Conservation (phyloP, 2,797 vertebrate genomes). For the Mycteria americana region DNA sequence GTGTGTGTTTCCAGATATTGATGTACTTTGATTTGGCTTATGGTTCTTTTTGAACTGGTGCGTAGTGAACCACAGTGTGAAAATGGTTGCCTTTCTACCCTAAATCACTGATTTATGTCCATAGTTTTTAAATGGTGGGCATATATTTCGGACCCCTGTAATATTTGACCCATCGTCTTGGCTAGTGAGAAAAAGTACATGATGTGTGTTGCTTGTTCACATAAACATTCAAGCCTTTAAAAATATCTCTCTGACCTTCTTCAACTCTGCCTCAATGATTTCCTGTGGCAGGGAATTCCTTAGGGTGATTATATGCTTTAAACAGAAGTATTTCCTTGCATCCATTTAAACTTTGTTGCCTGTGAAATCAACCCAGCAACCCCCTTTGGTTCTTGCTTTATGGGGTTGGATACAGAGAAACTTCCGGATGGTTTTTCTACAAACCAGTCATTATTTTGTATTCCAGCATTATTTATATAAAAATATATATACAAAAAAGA, state of each 20-base stretch:
- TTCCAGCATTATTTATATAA: not conserved
- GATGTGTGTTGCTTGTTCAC: not conserved
- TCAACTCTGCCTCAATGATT: conserved; percentile 20
- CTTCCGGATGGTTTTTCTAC: not conserved
- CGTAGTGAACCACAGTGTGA: not conserved
- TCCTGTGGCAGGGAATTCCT: conserved; percentile 57
- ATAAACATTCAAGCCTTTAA: not conserved
- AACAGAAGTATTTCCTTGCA: conserved; percentile 49
- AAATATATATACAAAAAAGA: not conserved
- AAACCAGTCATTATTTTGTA: conserved; percentile 31
- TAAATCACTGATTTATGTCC: not conserved
- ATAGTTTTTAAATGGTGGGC: not conserved
- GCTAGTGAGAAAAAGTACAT: not conserved
- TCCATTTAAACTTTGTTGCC: conserved; percentile 47
- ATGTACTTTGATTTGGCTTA: not conserved
- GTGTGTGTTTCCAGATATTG: not conserved
- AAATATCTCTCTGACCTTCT: conserved; percentile 49
- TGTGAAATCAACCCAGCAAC: not conserved
- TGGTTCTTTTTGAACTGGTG: not conserved
- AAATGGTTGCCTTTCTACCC: not conserved
- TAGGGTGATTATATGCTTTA: conserved; percentile 46
- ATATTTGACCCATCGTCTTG: not conserved
- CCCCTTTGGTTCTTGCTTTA: not conserved
- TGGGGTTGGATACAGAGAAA: not conserved
- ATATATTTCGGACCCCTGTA: not conserved